phyloP scores from a whole-genome alignment of 2,888 invertebrate genomes.

The Athalia cordata region DNA sequence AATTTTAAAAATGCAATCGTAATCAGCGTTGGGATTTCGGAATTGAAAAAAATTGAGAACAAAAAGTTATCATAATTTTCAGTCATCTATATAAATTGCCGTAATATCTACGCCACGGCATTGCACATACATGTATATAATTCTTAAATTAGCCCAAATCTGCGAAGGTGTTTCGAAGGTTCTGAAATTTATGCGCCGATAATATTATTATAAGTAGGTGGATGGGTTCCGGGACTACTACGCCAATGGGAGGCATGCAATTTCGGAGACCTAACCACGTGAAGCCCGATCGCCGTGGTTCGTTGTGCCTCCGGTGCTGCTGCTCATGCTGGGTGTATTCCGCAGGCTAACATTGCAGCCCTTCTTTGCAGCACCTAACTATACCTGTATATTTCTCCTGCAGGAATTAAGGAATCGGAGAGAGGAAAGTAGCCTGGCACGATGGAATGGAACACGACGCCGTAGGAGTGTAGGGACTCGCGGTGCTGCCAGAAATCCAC shows the following conservation, averaged over 20 bases:
- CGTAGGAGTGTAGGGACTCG: background rate
- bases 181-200: too few relatives aligned
- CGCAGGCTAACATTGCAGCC: conserved; percentile 6
- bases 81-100: too few relatives aligned
- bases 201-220: too few relatives aligned
- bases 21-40: background rate
- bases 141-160: too few relatives aligned
- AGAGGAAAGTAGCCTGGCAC: conserved; percentile 21
- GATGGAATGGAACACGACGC: conserved; percentile 31
- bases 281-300: conserved; percentile 20
- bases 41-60: background rate
- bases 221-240: conserved; percentile 14
- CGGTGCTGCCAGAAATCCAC: background rate
- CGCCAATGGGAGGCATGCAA: conserved; percentile 36
- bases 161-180: too few relatives aligned
- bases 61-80: too few relatives aligned
- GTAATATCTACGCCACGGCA: too few relatives aligned
- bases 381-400: conserved; percentile 20
- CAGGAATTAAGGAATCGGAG: conserved; percentile 39
- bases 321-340: conserved; percentile 28
- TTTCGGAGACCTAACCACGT: conserved; percentile 38
- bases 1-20: background rate
- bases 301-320: conserved; percentile 35
- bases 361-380: background rate
- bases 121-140: too few relatives aligned